Percentiles rank a stretch among this genome's conserved stretches.
These are phyloP conservation scores for Caenorhabditis japonica DNA, from an alignment of 2,888 invertebrate genomes.

Conservation along the genomic window DNA sequence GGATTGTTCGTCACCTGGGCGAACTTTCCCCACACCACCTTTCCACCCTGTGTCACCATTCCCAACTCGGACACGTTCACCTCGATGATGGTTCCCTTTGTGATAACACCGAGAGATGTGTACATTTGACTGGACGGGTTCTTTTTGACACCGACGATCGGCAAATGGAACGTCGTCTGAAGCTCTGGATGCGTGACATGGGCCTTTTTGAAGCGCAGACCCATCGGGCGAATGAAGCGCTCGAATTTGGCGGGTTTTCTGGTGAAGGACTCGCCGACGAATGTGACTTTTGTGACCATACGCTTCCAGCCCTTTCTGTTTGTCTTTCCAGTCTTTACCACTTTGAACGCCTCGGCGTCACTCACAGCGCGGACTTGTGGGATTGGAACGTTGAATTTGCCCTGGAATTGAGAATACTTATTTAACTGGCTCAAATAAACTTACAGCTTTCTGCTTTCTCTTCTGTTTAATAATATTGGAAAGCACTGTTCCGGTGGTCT, in stretches of 20 bases:
- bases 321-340: conserved; percentile 76
- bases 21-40: conserved; percentile 98
- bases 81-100: conserved; percentile 82
- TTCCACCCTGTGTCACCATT: conserved; percentile 97
- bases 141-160: conserved; percentile 98
- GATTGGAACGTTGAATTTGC: conserved; percentile 99
- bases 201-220: conserved; percentile 81
- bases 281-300: conserved; percentile 93
- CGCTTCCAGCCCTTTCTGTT: conserved; percentile 93
- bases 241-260: conserved; percentile 99
- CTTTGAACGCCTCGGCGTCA: conserved; percentile 94
- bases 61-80: conserved; percentile 97
- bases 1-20: conserved; percentile 98
- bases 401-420: conserved; percentile 78
- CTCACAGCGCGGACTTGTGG: conserved; percentile 97
- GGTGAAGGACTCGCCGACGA: conserved; percentile 97
- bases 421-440: conserved; percentile 50
- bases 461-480: conserved; percentile 99
- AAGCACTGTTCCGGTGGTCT: conserved; percentile 92
- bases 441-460: conserved; percentile 93
- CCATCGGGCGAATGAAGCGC: conserved; percentile 96
- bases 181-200: conserved; percentile 99
- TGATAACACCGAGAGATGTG: conserved; percentile 97
- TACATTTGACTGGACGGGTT: conserved; percentile 98
- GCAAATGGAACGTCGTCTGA: conserved; percentile 95